phyloP scores from a whole-genome alignment of 2,888 invertebrate genomes.

The Tipula helvola region DNA sequence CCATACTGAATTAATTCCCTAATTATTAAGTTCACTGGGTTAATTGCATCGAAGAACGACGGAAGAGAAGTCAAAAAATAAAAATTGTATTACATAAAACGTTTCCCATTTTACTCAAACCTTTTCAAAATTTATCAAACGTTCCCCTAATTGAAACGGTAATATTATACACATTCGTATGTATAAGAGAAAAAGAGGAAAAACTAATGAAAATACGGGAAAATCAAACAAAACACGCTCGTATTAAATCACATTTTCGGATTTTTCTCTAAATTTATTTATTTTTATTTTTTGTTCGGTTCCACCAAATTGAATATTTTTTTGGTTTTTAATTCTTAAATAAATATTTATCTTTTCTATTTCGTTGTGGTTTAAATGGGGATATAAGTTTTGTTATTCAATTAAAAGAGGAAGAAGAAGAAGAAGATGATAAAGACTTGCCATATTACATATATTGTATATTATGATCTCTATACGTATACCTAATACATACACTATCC shows the following conservation, averaged over 20 bases:
- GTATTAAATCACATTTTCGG: not conserved
- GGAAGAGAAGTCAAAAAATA: not conserved
- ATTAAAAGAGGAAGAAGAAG: not conserved
- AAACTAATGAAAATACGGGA: not conserved
- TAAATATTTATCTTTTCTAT: conserved; percentile 11
- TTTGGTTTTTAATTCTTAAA: conserved; percentile 15
- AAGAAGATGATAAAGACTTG: not conserved
- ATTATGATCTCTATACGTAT: not conserved
- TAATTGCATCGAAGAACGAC: not conserved
- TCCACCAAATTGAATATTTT: not conserved
- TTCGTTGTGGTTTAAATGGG: not conserved
- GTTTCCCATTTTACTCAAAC: not conserved
- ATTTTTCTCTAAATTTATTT: not conserved
- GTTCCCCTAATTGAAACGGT: not conserved
- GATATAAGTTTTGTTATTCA: not conserved
- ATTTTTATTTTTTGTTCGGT: not conserved
- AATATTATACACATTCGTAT: not conserved
- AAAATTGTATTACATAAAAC: not conserved
- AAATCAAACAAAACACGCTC: not conserved
- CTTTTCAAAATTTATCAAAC: not conserved
- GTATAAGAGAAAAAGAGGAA: not conserved
- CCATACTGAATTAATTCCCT: not conserved
- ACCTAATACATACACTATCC: not conserved
- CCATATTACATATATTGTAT: not conserved
- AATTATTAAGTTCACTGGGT: not conserved